phyloP scores from a whole-genome alignment of 2,888 invertebrate species.

The Myopa tessellatipennis region DNA sequence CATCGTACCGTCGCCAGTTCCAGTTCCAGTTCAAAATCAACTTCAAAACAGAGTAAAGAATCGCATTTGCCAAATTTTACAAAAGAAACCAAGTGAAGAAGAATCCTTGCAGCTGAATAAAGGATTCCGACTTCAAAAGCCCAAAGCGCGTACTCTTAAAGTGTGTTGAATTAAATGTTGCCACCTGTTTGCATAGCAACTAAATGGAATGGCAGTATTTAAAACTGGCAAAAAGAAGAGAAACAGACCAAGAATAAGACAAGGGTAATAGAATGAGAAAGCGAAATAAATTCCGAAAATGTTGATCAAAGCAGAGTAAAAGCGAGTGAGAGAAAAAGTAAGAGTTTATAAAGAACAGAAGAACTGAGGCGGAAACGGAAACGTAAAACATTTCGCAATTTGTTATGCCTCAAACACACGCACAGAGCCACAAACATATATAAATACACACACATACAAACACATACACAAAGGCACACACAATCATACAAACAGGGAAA shows the following conservation, averaged over 20 bases:
- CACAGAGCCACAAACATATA: not conserved
- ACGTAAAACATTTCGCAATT: slow-evolving; percentile 31
- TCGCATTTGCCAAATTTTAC: too few species aligned
- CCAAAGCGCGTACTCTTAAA: not conserved
- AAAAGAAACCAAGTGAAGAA: too few species aligned
- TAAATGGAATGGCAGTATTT: slow-evolving; percentile 24
- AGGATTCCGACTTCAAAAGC: too few species aligned
- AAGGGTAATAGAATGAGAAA: too few species aligned
- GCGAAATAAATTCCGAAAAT: not conserved
- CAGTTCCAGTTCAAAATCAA: too few species aligned
- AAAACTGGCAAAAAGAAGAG: slow-evolving; percentile 1
- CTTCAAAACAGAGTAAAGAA: too few species aligned
- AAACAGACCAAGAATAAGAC: not conserved
- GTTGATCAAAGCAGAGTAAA: not conserved
- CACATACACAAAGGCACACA: not conserved
- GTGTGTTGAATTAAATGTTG: slow-evolving; percentile 13
- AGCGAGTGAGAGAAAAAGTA: not conserved
- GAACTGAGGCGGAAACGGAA: slow-evolving; percentile 20
- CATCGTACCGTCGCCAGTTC: too few species aligned
- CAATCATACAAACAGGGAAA: not conserved
- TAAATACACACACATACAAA: not conserved
- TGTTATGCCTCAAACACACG: slow-evolving; percentile 19
- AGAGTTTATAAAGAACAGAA: slow-evolving; percentile 4
- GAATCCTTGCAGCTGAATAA: too few species aligned
- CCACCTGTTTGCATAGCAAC: not conserved